Evolutionary conservation across 2,113 vertebrate genomes (phyloP), one percentile per base, ranked within the genome.

Genomic region (Myrmophylax atrothorax): DNA sequence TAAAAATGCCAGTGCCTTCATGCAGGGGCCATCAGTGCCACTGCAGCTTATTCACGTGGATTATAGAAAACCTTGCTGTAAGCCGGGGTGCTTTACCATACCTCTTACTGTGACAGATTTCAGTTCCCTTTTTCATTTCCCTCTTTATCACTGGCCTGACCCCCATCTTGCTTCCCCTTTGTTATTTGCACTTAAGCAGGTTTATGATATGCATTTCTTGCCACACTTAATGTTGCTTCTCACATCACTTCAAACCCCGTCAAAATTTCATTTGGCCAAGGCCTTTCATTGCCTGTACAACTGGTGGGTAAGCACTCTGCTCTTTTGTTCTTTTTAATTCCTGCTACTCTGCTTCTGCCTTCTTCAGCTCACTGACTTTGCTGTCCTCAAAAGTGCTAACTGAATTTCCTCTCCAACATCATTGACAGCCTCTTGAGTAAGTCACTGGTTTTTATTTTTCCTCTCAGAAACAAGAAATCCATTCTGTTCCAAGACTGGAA

Each of bases 101-200:
- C 58, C n/a, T 74, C 76, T 89, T 89, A 37, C 38, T 63, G 18
- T 40, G 38, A 55, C 63, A 52, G 40, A 92, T 95, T 75, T 93
- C 28, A 49, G 78, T 96, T 96, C 91, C 49, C 72, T 66, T 58
- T 96, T 96, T 95, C 80, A 46, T 94, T 94, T 95, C 93, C 58
- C 68, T 93, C 76, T 12, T 77, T 78, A 64, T 78, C 18, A 26
- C 73, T 90, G 63, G 20, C 64, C 12, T 55, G 47, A 78, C 85
- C 40, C 60, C 28, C 19, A 12, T 84, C 55, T 76, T 70, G n/a
- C 38, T 94, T 91, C 88, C 82, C 80, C 63, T 92, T 76, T 70
- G 38, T 74, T 86, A 42, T 50, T 87, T 35, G 62, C 50, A 25
- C 42, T 63, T 79, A 37, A 68, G 31, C 79, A 78, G 68, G 58